A percentile compares a stretch with the other conserved stretches of the same genome.
phyloP scores from a whole-genome alignment of 2,113 vertebrate species.

The Salvelinus sp. region DNA sequence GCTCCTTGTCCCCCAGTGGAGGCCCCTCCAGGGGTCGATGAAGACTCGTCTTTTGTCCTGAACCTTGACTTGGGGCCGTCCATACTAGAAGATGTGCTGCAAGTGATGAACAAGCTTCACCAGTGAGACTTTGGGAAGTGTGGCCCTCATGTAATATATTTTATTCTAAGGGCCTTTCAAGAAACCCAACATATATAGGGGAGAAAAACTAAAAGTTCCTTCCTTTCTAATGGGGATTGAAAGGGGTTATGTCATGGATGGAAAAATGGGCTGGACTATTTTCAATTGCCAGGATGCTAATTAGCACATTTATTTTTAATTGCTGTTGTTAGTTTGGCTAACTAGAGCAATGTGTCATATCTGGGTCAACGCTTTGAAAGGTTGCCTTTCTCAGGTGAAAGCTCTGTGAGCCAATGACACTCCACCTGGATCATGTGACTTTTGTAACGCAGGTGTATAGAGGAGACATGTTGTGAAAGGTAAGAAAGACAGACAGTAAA shows the following conservation, averaged over 20 bases:
- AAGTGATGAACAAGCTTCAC: constrained; percentile 39
- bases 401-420: background rate
- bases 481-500: background rate
- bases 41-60: constrained; percentile 16
- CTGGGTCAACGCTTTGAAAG: background rate
- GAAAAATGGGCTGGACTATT: background rate
- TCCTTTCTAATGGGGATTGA: background rate
- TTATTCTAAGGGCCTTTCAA: background rate
- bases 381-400: background rate
- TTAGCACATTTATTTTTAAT: background rate
- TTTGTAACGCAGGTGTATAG: too few relatives aligned
- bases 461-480: background rate
- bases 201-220: background rate
- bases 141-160: background rate
- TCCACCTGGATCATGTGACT: background rate
- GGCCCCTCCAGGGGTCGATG: background rate
- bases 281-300: background rate
- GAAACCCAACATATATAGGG: background rate
- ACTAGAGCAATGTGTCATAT: background rate
- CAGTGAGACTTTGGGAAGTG: background rate
- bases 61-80: constrained; percentile 49
- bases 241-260: background rate
- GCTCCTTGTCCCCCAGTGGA: constrained; percentile 1
- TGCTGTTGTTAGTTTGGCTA: background rate
- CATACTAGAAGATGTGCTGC: constrained; percentile 45